Evolutionary conservation across 2,797 vertebrate genomes (phyloP).

Genomic region (Bufotes viridis): DNA sequence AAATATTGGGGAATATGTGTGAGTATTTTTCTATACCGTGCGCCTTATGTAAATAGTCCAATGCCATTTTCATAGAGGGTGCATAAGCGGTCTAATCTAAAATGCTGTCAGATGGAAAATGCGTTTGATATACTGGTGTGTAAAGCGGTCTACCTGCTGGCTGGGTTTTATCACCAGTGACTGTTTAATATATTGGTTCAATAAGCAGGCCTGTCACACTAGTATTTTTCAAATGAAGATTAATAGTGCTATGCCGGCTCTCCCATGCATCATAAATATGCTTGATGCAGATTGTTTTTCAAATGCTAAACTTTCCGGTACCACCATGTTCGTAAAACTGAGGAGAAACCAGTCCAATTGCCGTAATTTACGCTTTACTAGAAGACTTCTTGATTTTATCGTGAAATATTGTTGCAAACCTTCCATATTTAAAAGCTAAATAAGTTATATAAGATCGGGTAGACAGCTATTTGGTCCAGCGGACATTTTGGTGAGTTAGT

Average conservation of each 20-base stretch:
- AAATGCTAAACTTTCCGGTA: constrained; percentile 19
- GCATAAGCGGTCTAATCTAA: background rate
- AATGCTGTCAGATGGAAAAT: constrained; percentile 41
- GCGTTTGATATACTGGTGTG: constrained; percentile 40
- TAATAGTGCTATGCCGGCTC: constrained; percentile 26
- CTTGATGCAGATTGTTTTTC: constrained; percentile 1
- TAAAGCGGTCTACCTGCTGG: constrained; percentile 36
- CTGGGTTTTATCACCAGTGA: constrained; percentile 50
- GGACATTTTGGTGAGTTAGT: background rate
- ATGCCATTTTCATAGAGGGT: background rate
- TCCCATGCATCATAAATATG: constrained; percentile 28
- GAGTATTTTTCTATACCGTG: background rate
- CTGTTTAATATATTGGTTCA: constrained; percentile 56
- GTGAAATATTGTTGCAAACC: background rate
- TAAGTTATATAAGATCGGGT: background rate
- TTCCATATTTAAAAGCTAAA: background rate
- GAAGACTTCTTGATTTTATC: background rate
- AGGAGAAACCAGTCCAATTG: background rate
- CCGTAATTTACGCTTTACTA: background rate
- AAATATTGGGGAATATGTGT: background rate
- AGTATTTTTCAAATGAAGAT: constrained; percentile 58
- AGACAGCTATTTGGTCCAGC: background rate
- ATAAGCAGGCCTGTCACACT: constrained; percentile 49
- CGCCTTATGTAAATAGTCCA: background rate
- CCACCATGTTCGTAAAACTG: background rate